phyloP scores from a whole-genome alignment of 2,888 invertebrate genomes.

The Pedicia rivosa region DNA sequence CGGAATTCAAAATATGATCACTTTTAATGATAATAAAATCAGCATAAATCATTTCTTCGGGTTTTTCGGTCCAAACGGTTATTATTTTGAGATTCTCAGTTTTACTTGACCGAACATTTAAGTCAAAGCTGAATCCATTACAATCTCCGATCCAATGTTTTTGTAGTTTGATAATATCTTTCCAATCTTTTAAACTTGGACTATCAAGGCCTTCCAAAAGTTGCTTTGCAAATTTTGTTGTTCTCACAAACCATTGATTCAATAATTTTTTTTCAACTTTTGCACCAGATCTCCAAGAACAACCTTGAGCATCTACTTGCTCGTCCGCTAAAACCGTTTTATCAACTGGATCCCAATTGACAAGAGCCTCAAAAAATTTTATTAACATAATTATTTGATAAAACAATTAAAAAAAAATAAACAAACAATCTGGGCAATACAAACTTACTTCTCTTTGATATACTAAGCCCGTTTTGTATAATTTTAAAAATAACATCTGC shows the following conservation, averaged over 20 bases:
- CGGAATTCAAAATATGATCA: constrained; percentile 35
- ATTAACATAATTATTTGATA: too few species aligned
- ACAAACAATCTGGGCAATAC: background rate
- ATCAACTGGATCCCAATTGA: constrained; percentile 99
- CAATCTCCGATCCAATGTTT: constrained; percentile 84
- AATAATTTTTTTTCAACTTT: constrained; percentile 76
- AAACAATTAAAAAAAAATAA: background rate
- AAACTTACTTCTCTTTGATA: constrained; percentile 62
- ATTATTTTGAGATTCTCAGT: constrained; percentile 29
- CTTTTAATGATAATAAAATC: constrained; percentile 50
- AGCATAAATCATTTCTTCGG: constrained; percentile 54
- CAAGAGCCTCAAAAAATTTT: constrained; percentile 64
- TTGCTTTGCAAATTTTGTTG: constrained; percentile 64
- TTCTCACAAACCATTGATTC: constrained; percentile 90
- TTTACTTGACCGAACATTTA: constrained; percentile 32
- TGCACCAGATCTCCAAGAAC: constrained; percentile 94
- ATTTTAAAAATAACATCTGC: constrained; percentile 79
- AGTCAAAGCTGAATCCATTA: constrained; percentile 55
- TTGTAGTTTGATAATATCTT: constrained; percentile 69
- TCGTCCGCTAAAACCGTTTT: constrained; percentile 95
- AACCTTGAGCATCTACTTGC: constrained; percentile 82
- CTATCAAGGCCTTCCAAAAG: constrained; percentile 54
- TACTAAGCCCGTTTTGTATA: constrained; percentile 68
- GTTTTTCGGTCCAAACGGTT: constrained; percentile 56
- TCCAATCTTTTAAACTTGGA: constrained; percentile 59